Evolutionary conservation across 1,140 invertebrate species (phyloP).

Genomic region (Drosophila tsacasi): DNA sequence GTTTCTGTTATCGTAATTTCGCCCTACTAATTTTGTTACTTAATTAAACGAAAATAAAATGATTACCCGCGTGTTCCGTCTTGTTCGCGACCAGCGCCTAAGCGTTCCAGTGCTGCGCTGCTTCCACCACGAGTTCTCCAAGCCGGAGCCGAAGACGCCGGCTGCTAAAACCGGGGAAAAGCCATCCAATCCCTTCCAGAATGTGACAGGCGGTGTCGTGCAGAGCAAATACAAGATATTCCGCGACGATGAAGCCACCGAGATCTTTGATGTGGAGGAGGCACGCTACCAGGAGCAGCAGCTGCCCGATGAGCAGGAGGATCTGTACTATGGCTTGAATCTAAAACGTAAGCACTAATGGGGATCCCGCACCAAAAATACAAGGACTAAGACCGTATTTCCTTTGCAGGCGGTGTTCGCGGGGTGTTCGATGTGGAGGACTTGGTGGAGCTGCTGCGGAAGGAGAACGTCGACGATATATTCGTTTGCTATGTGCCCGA

Average conservation of each 20-base stretch:
- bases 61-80: slow-evolving; percentile 67
- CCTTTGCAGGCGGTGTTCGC: slow-evolving; percentile 89
- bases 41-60: slow-evolving; percentile 47
- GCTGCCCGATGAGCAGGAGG: slow-evolving; percentile 47
- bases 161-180: not conserved
- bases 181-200: slow-evolving; percentile 11
- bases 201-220: slow-evolving; percentile 48
- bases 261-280: slow-evolving; percentile 89
- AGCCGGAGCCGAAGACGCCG: slow-evolving; percentile 18
- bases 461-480: slow-evolving; percentile 92
- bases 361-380: not conserved
- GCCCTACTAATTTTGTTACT: slow-evolving; percentile 24
- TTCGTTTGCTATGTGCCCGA: slow-evolving; percentile 92
- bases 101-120: slow-evolving; percentile 68
- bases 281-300: slow-evolving; percentile 85
- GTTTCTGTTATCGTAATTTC: not conserved
- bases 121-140: slow-evolving; percentile 79
- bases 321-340: slow-evolving; percentile 86
- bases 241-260: slow-evolving; percentile 87
- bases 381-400: not conserved
- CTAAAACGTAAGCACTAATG: slow-evolving; percentile 86
- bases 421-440: slow-evolving; percentile 96
- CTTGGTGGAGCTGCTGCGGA: slow-evolving; percentile 90
- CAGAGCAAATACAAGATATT: slow-evolving; percentile 79
- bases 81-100: slow-evolving; percentile 60